Evolutionary conservation across 1,140 invertebrate species (phyloP).

Genomic region (Drosophila tsacasi): DNA sequence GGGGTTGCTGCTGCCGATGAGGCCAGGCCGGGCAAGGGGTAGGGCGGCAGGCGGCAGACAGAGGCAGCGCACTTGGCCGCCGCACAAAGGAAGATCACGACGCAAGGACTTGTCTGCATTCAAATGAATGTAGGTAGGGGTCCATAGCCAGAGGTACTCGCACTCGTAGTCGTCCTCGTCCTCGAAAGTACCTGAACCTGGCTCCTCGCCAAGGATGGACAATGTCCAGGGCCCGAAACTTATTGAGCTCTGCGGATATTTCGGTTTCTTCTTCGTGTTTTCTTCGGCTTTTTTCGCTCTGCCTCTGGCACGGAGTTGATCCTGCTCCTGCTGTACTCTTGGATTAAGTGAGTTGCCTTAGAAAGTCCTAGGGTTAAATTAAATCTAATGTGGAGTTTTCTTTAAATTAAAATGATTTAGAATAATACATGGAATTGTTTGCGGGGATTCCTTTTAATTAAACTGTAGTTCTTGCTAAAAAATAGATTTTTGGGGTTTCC

Average conservation of each 20-base stretch:
- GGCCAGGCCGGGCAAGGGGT: slow-evolving; percentile 7
- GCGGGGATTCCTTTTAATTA: no score
- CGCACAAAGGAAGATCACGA: slow-evolving; percentile 78
- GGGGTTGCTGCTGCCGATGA: slow-evolving; percentile 38
- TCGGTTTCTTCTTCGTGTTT: slow-evolving; percentile 23
- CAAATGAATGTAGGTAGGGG: slow-evolving; percentile 73
- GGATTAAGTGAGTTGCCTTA: slow-evolving; percentile 9
- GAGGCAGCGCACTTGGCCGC: slow-evolving; percentile 77
- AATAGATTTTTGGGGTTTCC: no score
- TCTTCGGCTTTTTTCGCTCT: slow-evolving; percentile 5
- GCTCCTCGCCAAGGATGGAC: slow-evolving; percentile 70
- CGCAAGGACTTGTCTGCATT: slow-evolving; percentile 84
- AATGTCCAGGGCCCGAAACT: slow-evolving; percentile 75
- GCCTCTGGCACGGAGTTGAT: slow-evolving; percentile 4
- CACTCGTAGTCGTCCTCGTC: slow-evolving; percentile 52
- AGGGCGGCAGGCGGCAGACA: slow-evolving; percentile 35
- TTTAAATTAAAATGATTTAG: no score
- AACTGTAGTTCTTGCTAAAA: no score
- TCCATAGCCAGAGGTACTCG: slow-evolving; percentile 33
- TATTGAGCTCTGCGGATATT: slow-evolving; percentile 72
- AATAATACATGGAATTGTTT: no score
- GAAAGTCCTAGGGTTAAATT: background rate
- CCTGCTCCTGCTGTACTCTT: slow-evolving; percentile 36
- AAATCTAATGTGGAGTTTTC: no score
- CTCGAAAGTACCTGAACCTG: slow-evolving; percentile 81